phyloP scores from a whole-genome alignment of 2,888 invertebrate genomes.

The Aphidius colemani region DNA sequence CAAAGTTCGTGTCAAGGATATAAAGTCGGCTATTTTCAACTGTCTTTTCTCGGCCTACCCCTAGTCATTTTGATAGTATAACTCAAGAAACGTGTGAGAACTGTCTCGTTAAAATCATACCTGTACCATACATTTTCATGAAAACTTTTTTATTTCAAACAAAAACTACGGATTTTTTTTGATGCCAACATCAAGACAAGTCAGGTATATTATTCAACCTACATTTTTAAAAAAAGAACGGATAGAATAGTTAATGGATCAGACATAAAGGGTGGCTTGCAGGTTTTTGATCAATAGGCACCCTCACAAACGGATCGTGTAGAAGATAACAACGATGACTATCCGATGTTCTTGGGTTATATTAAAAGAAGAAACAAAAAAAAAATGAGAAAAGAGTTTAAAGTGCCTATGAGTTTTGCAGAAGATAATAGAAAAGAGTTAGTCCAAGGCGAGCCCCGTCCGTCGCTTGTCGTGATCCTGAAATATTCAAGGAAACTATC shows the following conservation, averaged over 20 bases:
- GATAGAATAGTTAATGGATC: no score
- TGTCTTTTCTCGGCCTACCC: constrained; percentile 11
- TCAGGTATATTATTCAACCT: no score
- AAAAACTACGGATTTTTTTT: no score
- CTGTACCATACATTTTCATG: constrained; percentile 28
- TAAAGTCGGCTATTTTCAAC: constrained; percentile 19
- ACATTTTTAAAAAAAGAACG: no score
- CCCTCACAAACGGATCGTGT: constrained; percentile 16
- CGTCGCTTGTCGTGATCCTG: constrained; percentile 49
- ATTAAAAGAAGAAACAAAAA: background rate
- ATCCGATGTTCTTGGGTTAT: constrained; percentile 4
- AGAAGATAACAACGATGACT: constrained; percentile 18
- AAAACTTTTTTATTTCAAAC: constrained; percentile 15
- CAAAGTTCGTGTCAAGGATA: constrained; percentile 24
- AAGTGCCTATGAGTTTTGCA: constrained; percentile 31
- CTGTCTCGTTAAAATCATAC: constrained; percentile 36
- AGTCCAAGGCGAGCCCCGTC: constrained; percentile 35
- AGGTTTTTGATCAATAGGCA: constrained; percentile 16
- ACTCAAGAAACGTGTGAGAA: constrained; percentile 36
- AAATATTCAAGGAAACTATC: constrained; percentile 55
- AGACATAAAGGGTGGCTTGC: background rate
- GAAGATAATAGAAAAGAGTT: constrained; percentile 21
- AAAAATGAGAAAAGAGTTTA: constrained; percentile 11
- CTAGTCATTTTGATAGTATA: background rate
- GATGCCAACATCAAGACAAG: no score